Percentiles rank a stretch among this genome's conserved stretches.
These are phyloP conservation scores for Chaenocephalus aceratus DNA, from an alignment of 2,113 vertebrate genomes.

Conservation along the genomic window DNA sequence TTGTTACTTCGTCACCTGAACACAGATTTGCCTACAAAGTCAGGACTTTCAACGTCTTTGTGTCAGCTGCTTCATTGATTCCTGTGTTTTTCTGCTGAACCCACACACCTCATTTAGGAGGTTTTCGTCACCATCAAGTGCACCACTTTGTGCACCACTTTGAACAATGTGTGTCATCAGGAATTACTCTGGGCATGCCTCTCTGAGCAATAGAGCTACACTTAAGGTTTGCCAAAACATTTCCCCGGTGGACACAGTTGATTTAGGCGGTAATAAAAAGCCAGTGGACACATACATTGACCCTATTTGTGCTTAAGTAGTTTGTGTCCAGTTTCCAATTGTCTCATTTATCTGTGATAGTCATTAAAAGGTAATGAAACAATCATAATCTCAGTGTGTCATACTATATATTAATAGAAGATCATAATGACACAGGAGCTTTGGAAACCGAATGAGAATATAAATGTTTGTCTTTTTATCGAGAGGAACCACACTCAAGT, in stretches of 20 bases:
- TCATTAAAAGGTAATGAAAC: slow-evolving; percentile 38
- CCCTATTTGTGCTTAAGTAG: slow-evolving; percentile 37
- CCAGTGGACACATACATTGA: neutral
- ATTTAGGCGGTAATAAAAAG: slow-evolving; percentile 39
- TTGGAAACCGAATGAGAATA: slow-evolving; percentile 30
- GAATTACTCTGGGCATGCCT: neutral
- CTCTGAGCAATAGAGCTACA: slow-evolving; percentile 13
- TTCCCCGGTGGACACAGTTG: neutral
- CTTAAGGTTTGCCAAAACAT: slow-evolving; percentile 19
- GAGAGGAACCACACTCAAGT: neutral
- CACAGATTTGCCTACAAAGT: neutral
- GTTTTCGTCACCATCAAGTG: neutral
- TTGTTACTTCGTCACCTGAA: neutral
- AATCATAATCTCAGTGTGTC: slow-evolving; percentile 19
- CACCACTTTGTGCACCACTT: slow-evolving; percentile 23
- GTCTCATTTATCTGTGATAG: slow-evolving; percentile 41
- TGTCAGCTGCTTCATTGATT: slow-evolving; percentile 13
- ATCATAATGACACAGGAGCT: slow-evolving; percentile 23
- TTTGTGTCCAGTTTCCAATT: slow-evolving; percentile 34
- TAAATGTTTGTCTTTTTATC: slow-evolving; percentile 16
- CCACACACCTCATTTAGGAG: neutral
- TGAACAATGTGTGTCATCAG: slow-evolving; percentile 18
- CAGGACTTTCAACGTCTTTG: neutral
- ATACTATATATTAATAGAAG: slow-evolving; percentile 24
- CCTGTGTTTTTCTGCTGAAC: slow-evolving; percentile 28